A percentile compares a stretch with the other conserved stretches of the same genome.
phyloP scores from a whole-genome alignment of 1,140 invertebrate genomes.

The Pseudachorutes palmiensis region DNA sequence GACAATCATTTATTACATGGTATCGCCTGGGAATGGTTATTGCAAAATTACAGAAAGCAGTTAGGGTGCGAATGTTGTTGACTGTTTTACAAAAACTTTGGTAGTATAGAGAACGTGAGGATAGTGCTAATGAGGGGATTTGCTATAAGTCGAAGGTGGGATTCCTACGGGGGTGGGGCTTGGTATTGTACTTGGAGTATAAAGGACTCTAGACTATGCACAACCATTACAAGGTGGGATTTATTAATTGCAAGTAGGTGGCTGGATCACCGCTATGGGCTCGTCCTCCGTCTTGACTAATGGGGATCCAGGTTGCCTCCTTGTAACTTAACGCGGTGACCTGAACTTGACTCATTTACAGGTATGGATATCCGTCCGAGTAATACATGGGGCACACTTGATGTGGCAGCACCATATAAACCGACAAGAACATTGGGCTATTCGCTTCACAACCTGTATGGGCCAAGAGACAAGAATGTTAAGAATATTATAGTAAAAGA shows the following conservation, averaged over 20 bases:
- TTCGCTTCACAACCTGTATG: conserved; percentile 42
- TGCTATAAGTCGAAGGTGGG: not conserved
- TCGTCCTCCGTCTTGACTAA: too few relatives aligned
- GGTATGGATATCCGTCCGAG: conserved; percentile 49
- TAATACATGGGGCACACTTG: conserved; percentile 55
- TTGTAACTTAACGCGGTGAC: not conserved
- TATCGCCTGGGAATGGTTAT: not conserved
- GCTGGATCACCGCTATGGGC: too few relatives aligned
- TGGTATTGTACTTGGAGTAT: too few relatives aligned
- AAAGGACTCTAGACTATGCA: conserved; percentile 3
- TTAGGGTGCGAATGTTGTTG: not conserved
- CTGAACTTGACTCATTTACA: conserved; percentile 47
- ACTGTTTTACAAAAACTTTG: not conserved
- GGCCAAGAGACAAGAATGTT: too few relatives aligned
- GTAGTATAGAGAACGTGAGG: not conserved
- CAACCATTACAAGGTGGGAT: not conserved
- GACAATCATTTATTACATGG: not conserved
- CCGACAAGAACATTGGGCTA: conserved; percentile 52
- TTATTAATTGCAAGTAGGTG: not conserved
- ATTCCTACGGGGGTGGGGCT: too few relatives aligned
- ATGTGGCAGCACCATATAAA: conserved; percentile 61
- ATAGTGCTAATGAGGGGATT: not conserved
- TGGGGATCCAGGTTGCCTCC: too few relatives aligned
- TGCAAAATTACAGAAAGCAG: conserved; percentile 10
- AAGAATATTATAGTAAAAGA: too few relatives aligned